Conservation (phyloP, 2,797 vertebrate genomes). For the Sebastes minor region DNA sequence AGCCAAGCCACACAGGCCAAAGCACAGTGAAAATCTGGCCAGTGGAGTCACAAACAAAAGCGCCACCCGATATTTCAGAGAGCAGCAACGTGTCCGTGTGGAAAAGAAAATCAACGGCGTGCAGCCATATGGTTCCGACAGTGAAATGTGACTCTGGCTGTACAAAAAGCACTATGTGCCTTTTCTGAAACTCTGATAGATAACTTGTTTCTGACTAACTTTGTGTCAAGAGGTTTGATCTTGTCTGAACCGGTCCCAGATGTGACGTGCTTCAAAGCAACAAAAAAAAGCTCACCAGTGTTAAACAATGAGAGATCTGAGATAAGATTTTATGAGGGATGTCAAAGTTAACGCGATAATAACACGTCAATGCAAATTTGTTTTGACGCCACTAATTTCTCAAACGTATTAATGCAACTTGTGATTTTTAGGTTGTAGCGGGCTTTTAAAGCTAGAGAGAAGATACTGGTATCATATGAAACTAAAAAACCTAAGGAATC, state of each 20-base stretch:
- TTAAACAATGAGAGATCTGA: no score
- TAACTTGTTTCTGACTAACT: background rate
- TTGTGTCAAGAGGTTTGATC: background rate
- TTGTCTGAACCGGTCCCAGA: slow-evolving; percentile 3
- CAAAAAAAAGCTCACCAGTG: background rate
- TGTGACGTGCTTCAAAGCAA: background rate
- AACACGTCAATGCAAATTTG: no score
- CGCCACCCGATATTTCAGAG: background rate
- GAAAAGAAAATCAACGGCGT: slow-evolving; percentile 1
- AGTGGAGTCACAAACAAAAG: slow-evolving; percentile 12
- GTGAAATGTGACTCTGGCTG: slow-evolving; percentile 14
- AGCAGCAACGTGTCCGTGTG: background rate
- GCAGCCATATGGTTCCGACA: background rate
- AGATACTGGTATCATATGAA: no score
- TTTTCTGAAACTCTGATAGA: background rate
- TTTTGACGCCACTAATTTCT: no score
- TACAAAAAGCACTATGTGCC: background rate
- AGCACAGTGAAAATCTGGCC: background rate
- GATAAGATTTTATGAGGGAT: no score
- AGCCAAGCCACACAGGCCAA: background rate
- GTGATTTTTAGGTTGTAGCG: no score
- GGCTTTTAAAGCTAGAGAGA: no score
- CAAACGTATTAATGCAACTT: no score
- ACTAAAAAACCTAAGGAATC: no score
- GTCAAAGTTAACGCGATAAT: no score